These are phyloP conservation scores for Schizothorax lantsangensis DNA, from an alignment of 2,797 vertebrate species.

Conservation along the genomic window DNA sequence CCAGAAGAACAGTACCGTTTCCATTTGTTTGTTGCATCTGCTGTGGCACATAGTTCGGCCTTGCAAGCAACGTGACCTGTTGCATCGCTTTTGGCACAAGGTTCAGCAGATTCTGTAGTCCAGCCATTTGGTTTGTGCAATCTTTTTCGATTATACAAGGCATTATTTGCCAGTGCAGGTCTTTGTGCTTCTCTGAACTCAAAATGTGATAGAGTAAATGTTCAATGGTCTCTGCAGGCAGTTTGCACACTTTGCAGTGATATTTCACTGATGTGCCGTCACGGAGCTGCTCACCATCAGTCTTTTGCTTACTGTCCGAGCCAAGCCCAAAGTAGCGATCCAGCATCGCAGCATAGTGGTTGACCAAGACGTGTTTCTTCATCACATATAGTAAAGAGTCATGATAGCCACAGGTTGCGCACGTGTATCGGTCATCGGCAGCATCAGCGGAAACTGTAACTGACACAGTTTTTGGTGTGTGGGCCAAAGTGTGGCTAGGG, in stretches of 20 bases:
- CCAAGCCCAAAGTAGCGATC: constrained; percentile 80
- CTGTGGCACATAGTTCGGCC: constrained; percentile 30
- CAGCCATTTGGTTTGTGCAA: constrained; percentile 46
- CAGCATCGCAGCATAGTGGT: constrained; percentile 80
- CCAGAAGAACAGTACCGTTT: constrained; percentile 61
- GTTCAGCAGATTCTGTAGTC: constrained; percentile 62
- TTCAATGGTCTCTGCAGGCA: constrained; percentile 81
- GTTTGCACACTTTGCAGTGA: constrained; percentile 85
- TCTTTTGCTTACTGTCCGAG: constrained; percentile 45
- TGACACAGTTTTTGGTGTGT: constrained; percentile 36
- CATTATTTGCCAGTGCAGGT: constrained; percentile 83
- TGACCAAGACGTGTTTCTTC: constrained; percentile 88
- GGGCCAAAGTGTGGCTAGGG: constrained; percentile 33
- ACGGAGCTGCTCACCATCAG: constrained; percentile 5
- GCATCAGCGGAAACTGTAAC: constrained; percentile 33
- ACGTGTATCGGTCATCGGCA: constrained; percentile 75
- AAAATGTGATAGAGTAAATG: constrained; percentile 87
- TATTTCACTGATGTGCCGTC: constrained; percentile 65
- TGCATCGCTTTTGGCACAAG: constrained; percentile 76
- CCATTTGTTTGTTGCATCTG: constrained; percentile 45
- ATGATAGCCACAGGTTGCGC: constrained; percentile 83
- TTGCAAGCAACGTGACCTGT: constrained; percentile 50
- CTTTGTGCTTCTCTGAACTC: constrained; percentile 84
- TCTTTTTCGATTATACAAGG: constrained; percentile 79
- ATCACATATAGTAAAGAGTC: constrained; percentile 87